phyloP scores from a whole-genome alignment of 1,140 invertebrate species.

The Bombus polaris region DNA sequence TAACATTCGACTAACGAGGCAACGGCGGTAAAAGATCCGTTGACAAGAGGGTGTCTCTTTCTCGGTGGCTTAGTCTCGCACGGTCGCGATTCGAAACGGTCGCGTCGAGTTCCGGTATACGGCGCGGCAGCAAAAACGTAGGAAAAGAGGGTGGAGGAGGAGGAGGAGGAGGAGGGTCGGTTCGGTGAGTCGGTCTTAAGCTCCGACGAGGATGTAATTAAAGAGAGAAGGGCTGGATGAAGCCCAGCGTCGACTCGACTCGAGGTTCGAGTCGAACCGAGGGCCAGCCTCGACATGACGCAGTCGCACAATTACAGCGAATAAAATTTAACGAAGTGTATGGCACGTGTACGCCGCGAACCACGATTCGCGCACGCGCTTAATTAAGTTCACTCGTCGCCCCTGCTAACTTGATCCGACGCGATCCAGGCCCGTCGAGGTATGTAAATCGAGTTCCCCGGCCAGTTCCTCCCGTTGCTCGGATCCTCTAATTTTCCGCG shows the following conservation, averaged over 20 bases:
- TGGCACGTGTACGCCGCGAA: conserved; percentile 59
- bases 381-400: conserved; percentile 73
- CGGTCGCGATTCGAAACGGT: conserved; percentile 26
- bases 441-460: conserved; percentile 69
- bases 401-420: conserved; percentile 65
- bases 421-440: conserved; percentile 64
- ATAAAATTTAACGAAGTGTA: conserved; percentile 75
- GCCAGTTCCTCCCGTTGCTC: conserved; percentile 49
- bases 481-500: conserved; percentile 66
- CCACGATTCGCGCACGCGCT: conserved; percentile 65
- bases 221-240: conserved; percentile 43
- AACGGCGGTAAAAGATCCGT: conserved; percentile 45
- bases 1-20: conserved; percentile 64
- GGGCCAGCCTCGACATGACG: conserved; percentile 42
- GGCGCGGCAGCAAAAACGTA: too few relatives aligned
- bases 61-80: not conserved
- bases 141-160: not conserved
- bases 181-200: conserved; percentile 25
- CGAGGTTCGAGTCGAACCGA: not conserved
- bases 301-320: conserved; percentile 68
- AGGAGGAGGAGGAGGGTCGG: not conserved
- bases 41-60: conserved; percentile 53
- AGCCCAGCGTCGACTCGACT: conserved; percentile 7
- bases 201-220: conserved; percentile 57
- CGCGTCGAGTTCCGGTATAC: conserved; percentile 2